Conservation (phyloP, 2,888 invertebrate species). For the Ormyrus rosae region DNA sequence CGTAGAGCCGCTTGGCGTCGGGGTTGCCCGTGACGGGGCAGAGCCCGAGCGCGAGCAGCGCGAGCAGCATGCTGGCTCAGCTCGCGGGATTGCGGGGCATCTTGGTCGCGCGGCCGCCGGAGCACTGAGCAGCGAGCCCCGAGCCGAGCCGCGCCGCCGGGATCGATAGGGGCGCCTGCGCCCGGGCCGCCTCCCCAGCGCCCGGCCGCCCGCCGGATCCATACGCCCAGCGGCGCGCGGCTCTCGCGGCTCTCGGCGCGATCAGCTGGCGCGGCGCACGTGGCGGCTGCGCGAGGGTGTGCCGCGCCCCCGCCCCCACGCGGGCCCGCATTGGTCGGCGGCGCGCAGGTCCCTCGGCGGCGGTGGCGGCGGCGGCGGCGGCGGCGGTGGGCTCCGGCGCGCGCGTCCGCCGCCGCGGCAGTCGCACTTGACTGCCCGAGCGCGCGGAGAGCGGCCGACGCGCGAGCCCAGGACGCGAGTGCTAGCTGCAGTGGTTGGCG, state of each 20-base stretch:
- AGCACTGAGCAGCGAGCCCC: conserved; percentile 23
- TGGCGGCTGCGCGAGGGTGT: background rate
- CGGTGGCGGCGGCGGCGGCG: conserved; percentile 51
- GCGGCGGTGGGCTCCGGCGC: conserved; percentile 18
- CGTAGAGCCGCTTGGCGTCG: conserved; percentile 95
- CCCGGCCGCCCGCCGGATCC: conserved; percentile 65
- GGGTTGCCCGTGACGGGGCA: conserved; percentile 86
- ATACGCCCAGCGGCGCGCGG: conserved; percentile 3
- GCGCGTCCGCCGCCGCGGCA: conserved; percentile 45
- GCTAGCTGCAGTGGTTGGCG: background rate
- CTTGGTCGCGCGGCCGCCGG: conserved; percentile 41
- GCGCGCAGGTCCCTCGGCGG: conserved; percentile 41
- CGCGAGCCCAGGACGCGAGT: conserved; percentile 63
- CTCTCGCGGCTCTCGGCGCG: conserved; percentile 23
- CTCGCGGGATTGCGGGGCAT: background rate
- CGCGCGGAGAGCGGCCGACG: background rate
- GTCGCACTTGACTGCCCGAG: conserved; percentile 34
- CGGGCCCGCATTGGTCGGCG: background rate
- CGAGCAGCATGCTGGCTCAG: no score
- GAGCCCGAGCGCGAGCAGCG: no score
- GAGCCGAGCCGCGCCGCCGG: background rate
- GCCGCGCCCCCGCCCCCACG: background rate
- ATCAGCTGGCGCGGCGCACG: conserved; percentile 5
- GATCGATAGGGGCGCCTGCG: conserved; percentile 49
- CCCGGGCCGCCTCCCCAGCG: conserved; percentile 72